Percentiles rank a stretch among this genome's conserved stretches.
phyloP scores from a whole-genome alignment of 2,113 vertebrate genomes.

The Aegithalos caudatus region DNA sequence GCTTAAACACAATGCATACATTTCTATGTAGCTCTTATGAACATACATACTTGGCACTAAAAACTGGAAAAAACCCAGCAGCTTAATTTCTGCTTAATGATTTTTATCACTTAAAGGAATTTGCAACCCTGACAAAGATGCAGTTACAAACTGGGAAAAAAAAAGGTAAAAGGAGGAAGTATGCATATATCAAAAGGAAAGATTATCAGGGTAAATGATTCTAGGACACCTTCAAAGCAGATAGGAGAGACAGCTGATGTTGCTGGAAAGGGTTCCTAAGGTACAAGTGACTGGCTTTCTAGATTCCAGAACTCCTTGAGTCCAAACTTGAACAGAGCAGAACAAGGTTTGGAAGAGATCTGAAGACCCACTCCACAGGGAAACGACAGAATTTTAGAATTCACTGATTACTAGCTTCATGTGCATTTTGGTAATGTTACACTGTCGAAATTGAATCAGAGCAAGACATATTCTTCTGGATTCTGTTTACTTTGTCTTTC shows the following conservation, averaged over 20 bases:
- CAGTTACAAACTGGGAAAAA: neutral
- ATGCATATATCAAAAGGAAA: neutral
- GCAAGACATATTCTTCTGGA: neutral
- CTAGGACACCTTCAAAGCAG: neutral
- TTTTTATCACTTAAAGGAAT: neutral
- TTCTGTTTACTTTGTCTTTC: neutral
- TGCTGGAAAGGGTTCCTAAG: neutral
- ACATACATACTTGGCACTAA: neutral
- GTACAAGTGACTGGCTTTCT: neutral
- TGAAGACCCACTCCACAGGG: neutral
- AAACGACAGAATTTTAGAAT: neutral
- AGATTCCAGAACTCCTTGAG: neutral
- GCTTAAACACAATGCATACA: neutral
- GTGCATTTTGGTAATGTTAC: neutral
- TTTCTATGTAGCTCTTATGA: neutral
- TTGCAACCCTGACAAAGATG: neutral
- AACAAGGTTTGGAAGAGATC: neutral
- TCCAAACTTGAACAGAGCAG: neutral
- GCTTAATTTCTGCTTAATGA: neutral
- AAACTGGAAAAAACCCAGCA: neutral
- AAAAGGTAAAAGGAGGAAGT: neutral
- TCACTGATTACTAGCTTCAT: neutral
- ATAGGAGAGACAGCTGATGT: neutral
- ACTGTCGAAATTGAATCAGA: neutral
- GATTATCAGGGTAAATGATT: neutral